Conservation (phyloP, 2,113 vertebrate genomes). For the Thalassoma bifasciatum region DNA sequence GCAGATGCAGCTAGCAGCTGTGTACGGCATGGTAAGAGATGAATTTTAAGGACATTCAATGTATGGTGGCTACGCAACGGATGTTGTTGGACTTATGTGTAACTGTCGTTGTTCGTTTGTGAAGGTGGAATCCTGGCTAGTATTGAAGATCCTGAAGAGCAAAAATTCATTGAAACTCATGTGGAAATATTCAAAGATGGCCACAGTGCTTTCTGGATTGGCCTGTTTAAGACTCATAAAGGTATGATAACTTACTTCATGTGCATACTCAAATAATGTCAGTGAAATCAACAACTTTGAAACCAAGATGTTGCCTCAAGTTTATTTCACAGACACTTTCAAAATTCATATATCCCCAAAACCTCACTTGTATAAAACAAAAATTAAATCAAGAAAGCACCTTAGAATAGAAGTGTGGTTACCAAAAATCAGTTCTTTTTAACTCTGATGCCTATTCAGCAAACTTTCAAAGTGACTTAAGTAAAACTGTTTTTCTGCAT, state of each 20-base stretch:
- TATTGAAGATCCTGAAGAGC: constrained; percentile 85
- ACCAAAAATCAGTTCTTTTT: neutral
- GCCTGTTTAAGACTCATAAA: constrained; percentile 70
- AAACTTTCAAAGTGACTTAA: neutral
- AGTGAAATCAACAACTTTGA: too few species aligned
- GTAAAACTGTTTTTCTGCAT: constrained; percentile 10
- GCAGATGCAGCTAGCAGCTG: constrained; percentile 88
- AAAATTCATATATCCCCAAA: too few species aligned
- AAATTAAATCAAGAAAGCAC: neutral
- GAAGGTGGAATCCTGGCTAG: constrained; percentile 83
- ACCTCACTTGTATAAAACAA: too few species aligned
- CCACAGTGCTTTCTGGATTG: constrained; percentile 71
- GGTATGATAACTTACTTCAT: constrained; percentile 52
- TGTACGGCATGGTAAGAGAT: constrained; percentile 82
- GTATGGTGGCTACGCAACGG: neutral
- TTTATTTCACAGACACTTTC: too few species aligned
- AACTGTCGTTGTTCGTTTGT: constrained; percentile 1
- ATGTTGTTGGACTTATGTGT: neutral
- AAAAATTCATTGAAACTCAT: constrained; percentile 82
- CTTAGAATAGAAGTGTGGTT: neutral
- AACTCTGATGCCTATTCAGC: neutral
- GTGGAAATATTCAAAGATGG: constrained; percentile 81
- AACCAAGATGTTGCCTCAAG: too few species aligned
- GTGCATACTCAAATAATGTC: neutral
- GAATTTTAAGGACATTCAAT: neutral